Evolutionary conservation across 2,113 vertebrate species (phyloP).

Genomic region (Toxostoma redivivum): DNA sequence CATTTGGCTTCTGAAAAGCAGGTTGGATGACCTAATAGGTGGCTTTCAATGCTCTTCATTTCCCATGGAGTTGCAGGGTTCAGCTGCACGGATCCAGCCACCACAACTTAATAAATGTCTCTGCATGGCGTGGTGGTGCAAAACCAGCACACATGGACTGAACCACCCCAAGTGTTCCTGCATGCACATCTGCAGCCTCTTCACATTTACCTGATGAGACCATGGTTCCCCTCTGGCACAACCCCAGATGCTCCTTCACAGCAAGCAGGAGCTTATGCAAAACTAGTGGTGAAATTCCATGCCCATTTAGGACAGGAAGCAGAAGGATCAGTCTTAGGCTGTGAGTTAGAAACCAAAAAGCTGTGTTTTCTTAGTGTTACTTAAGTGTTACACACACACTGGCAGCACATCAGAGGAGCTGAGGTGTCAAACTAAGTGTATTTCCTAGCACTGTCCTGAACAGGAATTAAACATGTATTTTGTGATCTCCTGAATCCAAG

Average conservation of each 20-base stretch:
- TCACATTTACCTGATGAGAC: background rate
- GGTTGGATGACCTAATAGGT: conserved; percentile 23
- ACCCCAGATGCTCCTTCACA: background rate
- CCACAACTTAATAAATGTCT: background rate
- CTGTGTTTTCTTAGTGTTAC: background rate
- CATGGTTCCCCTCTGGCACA: background rate
- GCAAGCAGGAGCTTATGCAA: background rate
- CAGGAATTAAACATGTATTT: background rate
- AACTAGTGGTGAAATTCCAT: background rate
- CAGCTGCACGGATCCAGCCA: background rate
- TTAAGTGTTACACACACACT: background rate
- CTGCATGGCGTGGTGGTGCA: background rate
- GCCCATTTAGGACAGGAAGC: background rate
- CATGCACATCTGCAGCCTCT: background rate
- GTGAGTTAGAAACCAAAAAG: background rate
- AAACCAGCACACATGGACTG: background rate
- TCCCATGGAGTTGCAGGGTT: background rate
- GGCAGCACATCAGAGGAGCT: background rate
- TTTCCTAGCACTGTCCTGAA: background rate
- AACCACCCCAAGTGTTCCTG: background rate
- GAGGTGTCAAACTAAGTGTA: background rate
- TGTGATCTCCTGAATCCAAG: background rate
- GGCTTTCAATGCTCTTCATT: conserved; percentile 16
- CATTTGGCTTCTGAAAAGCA: conserved; percentile 1
- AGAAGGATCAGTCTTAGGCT: background rate